Percentiles rank a stretch among this genome's conserved stretches.
These are phyloP conservation scores for Zaprionus lineosus DNA, from an alignment of 2,888 invertebrate genomes.

Conservation along the genomic window DNA sequence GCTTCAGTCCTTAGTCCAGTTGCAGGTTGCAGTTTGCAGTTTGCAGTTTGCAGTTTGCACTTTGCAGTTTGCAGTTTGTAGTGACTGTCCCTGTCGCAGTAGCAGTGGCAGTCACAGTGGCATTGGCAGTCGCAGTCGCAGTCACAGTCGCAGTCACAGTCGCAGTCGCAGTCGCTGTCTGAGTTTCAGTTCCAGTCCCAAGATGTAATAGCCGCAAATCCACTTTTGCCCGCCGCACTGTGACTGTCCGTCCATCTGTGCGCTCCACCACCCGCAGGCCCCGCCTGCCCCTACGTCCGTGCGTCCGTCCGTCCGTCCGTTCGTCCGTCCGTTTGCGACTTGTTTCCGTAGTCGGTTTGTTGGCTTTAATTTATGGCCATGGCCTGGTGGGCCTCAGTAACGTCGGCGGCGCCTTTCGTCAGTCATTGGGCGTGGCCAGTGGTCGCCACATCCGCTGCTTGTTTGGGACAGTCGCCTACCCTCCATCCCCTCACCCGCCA, in stretches of 20 bases:
- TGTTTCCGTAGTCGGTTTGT: constrained; percentile 70
- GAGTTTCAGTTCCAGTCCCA: constrained; percentile 31
- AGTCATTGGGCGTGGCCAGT: constrained; percentile 26
- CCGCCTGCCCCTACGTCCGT: background rate
- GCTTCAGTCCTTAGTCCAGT: constrained; percentile 11
- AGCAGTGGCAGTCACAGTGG: too few species aligned
- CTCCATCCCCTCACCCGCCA: constrained; percentile 1
- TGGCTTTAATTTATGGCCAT: constrained; percentile 73
- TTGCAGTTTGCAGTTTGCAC: too few species aligned
- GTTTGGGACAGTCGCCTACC: constrained; percentile 30
- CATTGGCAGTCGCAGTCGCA: background rate
- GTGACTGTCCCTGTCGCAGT: too few species aligned
- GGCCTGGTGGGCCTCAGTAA: constrained; percentile 46
- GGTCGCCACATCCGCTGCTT: constrained; percentile 64
- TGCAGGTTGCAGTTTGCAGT: too few species aligned
- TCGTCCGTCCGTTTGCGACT: constrained; percentile 44
- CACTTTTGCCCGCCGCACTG: constrained; percentile 44
- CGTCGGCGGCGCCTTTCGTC: constrained; percentile 49
- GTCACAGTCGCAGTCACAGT: constrained; percentile 1
- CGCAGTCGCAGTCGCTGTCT: constrained; percentile 17
- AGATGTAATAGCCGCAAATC: constrained; percentile 73
- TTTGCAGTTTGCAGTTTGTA: too few species aligned
- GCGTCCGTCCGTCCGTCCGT: background rate
- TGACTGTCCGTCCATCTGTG: background rate
- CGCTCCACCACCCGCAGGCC: background rate